These are phyloP conservation scores for Brachyistius frenatus DNA, from an alignment of 2,113 vertebrate genomes.

Conservation along the genomic window DNA sequence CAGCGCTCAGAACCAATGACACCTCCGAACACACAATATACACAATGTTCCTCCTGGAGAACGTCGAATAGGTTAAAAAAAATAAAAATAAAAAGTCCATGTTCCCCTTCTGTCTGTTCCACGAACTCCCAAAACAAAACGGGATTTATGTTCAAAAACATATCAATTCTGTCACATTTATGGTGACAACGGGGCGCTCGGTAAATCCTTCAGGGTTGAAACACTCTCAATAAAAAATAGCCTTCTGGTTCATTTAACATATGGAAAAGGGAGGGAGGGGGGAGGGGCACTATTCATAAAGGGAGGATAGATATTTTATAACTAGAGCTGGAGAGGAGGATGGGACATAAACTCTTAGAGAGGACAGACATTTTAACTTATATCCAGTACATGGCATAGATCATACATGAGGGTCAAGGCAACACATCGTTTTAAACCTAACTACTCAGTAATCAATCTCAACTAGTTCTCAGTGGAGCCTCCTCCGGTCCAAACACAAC, in stretches of 20 bases:
- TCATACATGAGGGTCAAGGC: conserved; percentile 80
- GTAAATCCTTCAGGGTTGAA: conserved; percentile 26
- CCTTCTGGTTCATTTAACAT: conserved; percentile 50
- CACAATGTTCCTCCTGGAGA: conserved; percentile 60
- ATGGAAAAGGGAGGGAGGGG: conserved; percentile 23
- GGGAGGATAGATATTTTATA: conserved; percentile 72
- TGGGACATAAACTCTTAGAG: conserved; percentile 51
- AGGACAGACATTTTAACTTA: conserved; percentile 77
- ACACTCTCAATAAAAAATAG: conserved; percentile 63
- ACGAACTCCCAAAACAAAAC: conserved; percentile 12
- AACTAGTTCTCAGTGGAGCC: conserved; percentile 71
- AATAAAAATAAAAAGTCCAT: neutral
- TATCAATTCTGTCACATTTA: conserved; percentile 35
- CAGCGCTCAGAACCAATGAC: conserved; percentile 4
- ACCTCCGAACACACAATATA: conserved; percentile 55
- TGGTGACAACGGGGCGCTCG: conserved; percentile 31
- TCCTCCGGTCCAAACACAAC: conserved; percentile 48
- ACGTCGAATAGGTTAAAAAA: neutral
- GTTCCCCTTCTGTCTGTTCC: conserved; percentile 29
- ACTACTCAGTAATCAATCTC: conserved; percentile 78
- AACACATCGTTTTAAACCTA: conserved; percentile 78
- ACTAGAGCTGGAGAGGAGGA: conserved; percentile 50
- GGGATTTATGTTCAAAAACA: conserved; percentile 44
- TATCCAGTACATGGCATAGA: conserved; percentile 78
- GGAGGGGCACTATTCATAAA: conserved; percentile 67